A percentile compares a stretch with the other conserved stretches of the same genome.
phyloP scores from a whole-genome alignment of 1,140 invertebrate species.

The Caerostris darwini region DNA sequence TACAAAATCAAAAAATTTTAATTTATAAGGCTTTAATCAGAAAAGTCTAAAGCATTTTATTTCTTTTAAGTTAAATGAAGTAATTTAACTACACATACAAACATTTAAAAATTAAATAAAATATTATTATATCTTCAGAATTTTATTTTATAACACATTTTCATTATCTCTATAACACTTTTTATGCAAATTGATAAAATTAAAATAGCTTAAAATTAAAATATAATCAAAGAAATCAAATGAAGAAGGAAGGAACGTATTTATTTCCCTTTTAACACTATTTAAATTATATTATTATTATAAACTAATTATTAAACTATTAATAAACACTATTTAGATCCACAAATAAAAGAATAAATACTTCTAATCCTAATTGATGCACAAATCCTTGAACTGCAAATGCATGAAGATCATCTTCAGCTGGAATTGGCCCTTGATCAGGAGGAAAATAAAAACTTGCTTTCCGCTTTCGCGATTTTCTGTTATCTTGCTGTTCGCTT shows the following conservation, averaged over 20 bases:
- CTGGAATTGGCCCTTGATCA: neutral
- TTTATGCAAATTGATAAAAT: no score
- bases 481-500: slow-evolving; percentile 29
- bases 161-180: no score
- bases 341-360: slow-evolving; percentile 47
- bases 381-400: slow-evolving; percentile 76
- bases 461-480: slow-evolving; percentile 70
- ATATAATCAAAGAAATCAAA: no score
- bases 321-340: neutral
- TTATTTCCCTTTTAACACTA: no score
- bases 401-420: slow-evolving; percentile 76
- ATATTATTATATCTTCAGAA: neutral
- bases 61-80: neutral
- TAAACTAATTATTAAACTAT: slow-evolving; percentile 6
- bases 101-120: neutral
- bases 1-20: no score
- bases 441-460: slow-evolving; percentile 73
- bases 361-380: slow-evolving; percentile 70
- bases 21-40: no score
- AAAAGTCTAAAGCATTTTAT: neutral
- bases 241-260: no score
- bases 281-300: slow-evolving; percentile 52
- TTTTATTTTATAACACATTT: no score
- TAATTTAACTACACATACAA: neutral
- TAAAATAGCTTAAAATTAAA: no score